Evolutionary conservation across 37 sponge, comb jelly and placozoan species (phyloP).

Genomic region (Crambe crambe): DNA sequence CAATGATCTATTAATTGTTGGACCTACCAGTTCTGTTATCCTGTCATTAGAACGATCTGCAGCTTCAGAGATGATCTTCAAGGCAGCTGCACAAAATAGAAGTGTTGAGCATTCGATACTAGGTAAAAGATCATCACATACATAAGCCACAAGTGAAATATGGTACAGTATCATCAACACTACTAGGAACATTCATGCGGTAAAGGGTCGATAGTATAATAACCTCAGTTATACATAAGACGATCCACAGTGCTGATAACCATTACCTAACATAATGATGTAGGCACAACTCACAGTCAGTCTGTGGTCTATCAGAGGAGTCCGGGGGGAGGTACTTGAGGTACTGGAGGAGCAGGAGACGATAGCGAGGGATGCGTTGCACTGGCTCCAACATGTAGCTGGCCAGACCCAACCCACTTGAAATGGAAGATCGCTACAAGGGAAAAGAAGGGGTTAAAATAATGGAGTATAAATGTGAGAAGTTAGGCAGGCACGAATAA

Average conservation of each 20-base stretch:
- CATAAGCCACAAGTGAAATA: not conserved
- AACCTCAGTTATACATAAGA: too few species aligned
- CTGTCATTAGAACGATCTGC: conserved; percentile 85
- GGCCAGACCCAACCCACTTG: conserved; percentile 65
- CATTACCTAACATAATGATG: not conserved
- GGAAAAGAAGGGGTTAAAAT: not conserved
- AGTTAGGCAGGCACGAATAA: too few species aligned
- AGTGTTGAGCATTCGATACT: not conserved
- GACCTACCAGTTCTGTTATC: conserved; percentile 84
- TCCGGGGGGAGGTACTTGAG: conserved; percentile 75
- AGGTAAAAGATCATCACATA: not conserved
- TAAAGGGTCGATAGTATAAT: not conserved
- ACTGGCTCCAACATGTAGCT: conserved; percentile 87
- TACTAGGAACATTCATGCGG: not conserved
- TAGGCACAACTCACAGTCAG: conserved; percentile 43
- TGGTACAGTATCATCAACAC: not conserved
- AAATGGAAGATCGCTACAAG: conserved; percentile 25
- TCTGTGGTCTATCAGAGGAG: conserved; percentile 53
- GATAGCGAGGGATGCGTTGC: conserved; percentile 86
- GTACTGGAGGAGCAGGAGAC: conserved; percentile 76
- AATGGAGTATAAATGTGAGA: not conserved
- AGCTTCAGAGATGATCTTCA: conserved; percentile 82
- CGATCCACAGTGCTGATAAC: too few species aligned
- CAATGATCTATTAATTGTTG: not conserved
- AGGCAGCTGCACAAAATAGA: conserved; percentile 62